Evolutionary conservation across 2,888 invertebrate species (phyloP), one percentile per base, ranked within the genome.

Genomic region (Odontothrips loti): DNA sequence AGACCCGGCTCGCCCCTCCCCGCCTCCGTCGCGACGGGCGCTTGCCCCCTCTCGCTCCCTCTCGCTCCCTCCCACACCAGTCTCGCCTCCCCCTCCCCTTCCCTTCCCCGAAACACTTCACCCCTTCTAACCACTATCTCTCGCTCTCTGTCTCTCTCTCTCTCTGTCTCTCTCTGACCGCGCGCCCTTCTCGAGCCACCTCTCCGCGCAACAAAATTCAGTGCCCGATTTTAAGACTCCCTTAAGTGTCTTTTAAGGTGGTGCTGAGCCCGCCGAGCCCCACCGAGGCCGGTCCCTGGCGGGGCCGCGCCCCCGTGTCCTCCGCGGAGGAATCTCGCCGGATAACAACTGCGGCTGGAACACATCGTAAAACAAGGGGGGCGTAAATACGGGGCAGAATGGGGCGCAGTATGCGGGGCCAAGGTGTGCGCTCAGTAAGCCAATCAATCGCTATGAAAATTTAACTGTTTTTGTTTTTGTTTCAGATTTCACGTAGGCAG

Each of bases 171-270:
- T n/a, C 58, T 58, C 58, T 58, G 58, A 17, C n/a, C 58, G 20
- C 58, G 58, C 58, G 58, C 17, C 68, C 68, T 27, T 27, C 10
- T 27, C 23, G 68, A 68, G 68, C 27, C 23, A 75, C 68, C 68
- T 43, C 58, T 58, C 68, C 11, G 27, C 68, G 68, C 68, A 75
- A 75, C 68, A 75, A 75, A 75, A 75, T 75, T 75, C 68, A 75
- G 68, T 75, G 68, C 27, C 68, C 27, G 68, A 75, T 75, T 75
- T 75, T 75, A 75, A 75, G 68, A 75, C 68, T 75, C 68, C 23
- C 68, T 27, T 75, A 75, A 75, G 68, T 75, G 68, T 75, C 68
- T 75, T 75, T 75, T 75, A 75, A 75, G 68, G 68, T 75, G 68
- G 68, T 68, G 68, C 23, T 75, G 68, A 27, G 68, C 68, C 27